phyloP scores from a whole-genome alignment of 64 coral and sea anemone genomes.

The Pocillopora verrucosa region DNA sequence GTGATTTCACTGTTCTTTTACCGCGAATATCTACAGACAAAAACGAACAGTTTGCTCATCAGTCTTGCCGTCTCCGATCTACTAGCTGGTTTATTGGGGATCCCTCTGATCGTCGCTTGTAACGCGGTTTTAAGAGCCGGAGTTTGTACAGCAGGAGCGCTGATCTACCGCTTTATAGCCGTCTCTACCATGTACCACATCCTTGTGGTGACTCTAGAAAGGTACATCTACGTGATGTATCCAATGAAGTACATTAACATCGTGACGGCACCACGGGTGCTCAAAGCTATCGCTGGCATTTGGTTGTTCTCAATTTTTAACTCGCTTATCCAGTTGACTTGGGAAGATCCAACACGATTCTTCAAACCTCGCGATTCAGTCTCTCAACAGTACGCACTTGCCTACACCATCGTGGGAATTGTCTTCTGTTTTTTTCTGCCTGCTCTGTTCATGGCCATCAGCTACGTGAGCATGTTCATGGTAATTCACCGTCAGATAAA shows the following conservation, averaged over 20 bases:
- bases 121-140: conserved; percentile 22
- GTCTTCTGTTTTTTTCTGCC: conserved; percentile 78
- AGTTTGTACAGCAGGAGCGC: conserved; percentile 36
- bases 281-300: conserved; percentile 57
- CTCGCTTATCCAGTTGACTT: conserved; percentile 54
- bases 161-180: conserved; percentile 67
- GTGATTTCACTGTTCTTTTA: conserved; percentile 86
- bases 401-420: conserved; percentile 61
- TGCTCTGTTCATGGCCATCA: conserved; percentile 68
- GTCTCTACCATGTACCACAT: conserved; percentile 89
- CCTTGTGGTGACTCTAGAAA: conserved; percentile 63
- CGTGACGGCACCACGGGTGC: conserved; percentile 69
- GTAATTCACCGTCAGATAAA: conserved; percentile 90
- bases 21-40: conserved; percentile 83
- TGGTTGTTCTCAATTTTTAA: conserved; percentile 71
- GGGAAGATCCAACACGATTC: conserved; percentile 34
- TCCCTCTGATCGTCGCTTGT: conserved; percentile 63
- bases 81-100: conserved; percentile 50
- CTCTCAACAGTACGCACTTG: background rate
- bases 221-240: conserved; percentile 92
- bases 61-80: conserved; percentile 72
- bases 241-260: conserved; percentile 96
- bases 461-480: conserved; percentile 73
- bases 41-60: conserved; percentile 84
- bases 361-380: background rate